These are phyloP conservation scores for Huso huso DNA, from an alignment of 2,797 vertebrate species.

Conservation along the genomic window DNA sequence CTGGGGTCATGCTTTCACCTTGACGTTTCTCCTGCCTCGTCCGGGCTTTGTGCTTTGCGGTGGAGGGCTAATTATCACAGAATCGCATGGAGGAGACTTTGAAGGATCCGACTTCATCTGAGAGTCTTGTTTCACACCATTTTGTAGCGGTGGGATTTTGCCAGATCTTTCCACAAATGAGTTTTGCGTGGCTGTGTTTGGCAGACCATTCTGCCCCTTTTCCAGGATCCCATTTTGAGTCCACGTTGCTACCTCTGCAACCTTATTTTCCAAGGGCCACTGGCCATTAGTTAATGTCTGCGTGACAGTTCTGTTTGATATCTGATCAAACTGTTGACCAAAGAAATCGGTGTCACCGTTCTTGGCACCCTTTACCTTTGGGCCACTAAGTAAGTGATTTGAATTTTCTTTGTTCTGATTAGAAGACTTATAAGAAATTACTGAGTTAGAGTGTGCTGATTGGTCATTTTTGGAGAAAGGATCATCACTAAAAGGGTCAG, in stretches of 20 bases:
- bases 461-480: slow-evolving; percentile 62
- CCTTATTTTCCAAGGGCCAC: slow-evolving; percentile 68
- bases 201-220: slow-evolving; percentile 59
- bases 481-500: slow-evolving; percentile 86
- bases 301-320: slow-evolving; percentile 75
- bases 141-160: slow-evolving; percentile 52
- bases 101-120: slow-evolving; percentile 40
- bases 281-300: slow-evolving; percentile 63
- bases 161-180: slow-evolving; percentile 63
- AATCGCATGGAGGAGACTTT: slow-evolving; percentile 61
- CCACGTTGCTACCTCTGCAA: slow-evolving; percentile 45
- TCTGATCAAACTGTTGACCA: slow-evolving; percentile 70
- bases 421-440: slow-evolving; percentile 47
- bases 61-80: slow-evolving; percentile 85
- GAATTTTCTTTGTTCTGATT: slow-evolving; percentile 51
- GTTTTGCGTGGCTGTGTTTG: slow-evolving; percentile 50
- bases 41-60: slow-evolving; percentile 83
- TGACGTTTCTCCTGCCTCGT: slow-evolving; percentile 79
- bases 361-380: slow-evolving; percentile 48
- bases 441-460: slow-evolving; percentile 45
- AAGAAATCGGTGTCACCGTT: slow-evolving; percentile 61
- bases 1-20: slow-evolving; percentile 69
- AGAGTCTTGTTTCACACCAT: slow-evolving; percentile 59
- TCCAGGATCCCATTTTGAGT: slow-evolving; percentile 56
- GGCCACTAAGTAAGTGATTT: slow-evolving; percentile 37